These are phyloP conservation scores for Ciona savignyi DNA, from an alignment of 23 tunicate genomes.

Conservation along the genomic window DNA sequence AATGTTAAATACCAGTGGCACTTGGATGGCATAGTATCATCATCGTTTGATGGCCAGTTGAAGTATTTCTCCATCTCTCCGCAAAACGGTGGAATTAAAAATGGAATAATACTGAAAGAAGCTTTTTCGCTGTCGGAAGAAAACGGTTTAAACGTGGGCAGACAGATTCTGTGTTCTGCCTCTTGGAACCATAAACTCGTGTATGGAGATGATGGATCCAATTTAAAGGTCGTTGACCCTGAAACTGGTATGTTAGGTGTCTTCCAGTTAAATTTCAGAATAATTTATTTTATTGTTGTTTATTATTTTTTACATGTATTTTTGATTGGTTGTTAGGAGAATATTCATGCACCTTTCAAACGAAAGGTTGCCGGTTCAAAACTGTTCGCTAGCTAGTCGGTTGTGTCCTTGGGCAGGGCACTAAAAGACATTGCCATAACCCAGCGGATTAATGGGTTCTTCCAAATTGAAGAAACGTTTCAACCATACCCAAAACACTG, in stretches of 20 bases:
- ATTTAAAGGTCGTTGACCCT: slow-evolving; percentile 42
- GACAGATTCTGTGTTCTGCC: slow-evolving; percentile 25
- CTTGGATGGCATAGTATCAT: not conserved
- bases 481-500: no score
- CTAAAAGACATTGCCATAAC: no score
- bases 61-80: slow-evolving; percentile 20
- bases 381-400: no score
- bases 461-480: no score
- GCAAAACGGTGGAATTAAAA: not conserved
- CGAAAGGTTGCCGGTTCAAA: no score
- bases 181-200: slow-evolving; percentile 16
- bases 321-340: no score
- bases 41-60: slow-evolving; percentile 22
- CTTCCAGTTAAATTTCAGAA: not conserved
- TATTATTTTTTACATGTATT: not conserved
- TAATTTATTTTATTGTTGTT: not conserved
- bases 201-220: slow-evolving; percentile 80
- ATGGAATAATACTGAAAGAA: not conserved
- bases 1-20: not conserved
- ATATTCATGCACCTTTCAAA: no score
- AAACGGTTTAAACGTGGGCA: slow-evolving; percentile 2
- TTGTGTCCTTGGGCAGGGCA: no score
- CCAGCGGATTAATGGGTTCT: no score
- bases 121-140: slow-evolving; percentile 1
- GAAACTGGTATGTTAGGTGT: not conserved